Evolutionary conservation across 2,888 invertebrate species (phyloP).

Genomic region (Choreutis nemorana): DNA sequence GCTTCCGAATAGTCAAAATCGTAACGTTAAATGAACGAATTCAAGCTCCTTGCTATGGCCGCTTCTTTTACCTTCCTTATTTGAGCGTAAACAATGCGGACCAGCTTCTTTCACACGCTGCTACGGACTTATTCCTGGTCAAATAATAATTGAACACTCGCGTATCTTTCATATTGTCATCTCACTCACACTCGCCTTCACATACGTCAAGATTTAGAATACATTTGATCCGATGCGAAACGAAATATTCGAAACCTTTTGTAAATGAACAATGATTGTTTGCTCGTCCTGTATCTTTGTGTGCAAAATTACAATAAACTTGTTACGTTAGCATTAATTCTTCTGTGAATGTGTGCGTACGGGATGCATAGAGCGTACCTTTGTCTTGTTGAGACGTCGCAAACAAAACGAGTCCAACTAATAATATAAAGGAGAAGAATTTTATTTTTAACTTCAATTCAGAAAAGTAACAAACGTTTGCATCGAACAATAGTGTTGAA

Average conservation of each 20-base stretch:
- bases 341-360: constrained; percentile 50
- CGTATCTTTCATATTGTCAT: constrained; percentile 30
- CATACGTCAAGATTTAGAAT: constrained; percentile 47
- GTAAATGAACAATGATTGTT: constrained; percentile 67
- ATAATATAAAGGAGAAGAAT: constrained; percentile 64
- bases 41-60: constrained; percentile 24
- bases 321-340: constrained; percentile 58
- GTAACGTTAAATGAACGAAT: constrained; percentile 47
- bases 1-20: no score
- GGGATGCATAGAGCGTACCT: constrained; percentile 59
- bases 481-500: constrained; percentile 58
- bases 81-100: constrained; percentile 62
- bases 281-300: constrained; percentile 64
- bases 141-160: constrained; percentile 63
- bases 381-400: constrained; percentile 63
- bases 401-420: constrained; percentile 62
- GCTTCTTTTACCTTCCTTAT: constrained; percentile 58
- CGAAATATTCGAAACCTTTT: constrained; percentile 63
- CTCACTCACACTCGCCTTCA: constrained; percentile 41
- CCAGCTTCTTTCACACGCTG: constrained; percentile 63
- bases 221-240: constrained; percentile 63
- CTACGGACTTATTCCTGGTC: constrained; percentile 62
- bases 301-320: constrained; percentile 66
- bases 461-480: constrained; percentile 60
- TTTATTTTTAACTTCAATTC: constrained; percentile 66